phyloP scores from a whole-genome alignment of 2,888 invertebrate genomes.

The Leptothorax acervorum region DNA sequence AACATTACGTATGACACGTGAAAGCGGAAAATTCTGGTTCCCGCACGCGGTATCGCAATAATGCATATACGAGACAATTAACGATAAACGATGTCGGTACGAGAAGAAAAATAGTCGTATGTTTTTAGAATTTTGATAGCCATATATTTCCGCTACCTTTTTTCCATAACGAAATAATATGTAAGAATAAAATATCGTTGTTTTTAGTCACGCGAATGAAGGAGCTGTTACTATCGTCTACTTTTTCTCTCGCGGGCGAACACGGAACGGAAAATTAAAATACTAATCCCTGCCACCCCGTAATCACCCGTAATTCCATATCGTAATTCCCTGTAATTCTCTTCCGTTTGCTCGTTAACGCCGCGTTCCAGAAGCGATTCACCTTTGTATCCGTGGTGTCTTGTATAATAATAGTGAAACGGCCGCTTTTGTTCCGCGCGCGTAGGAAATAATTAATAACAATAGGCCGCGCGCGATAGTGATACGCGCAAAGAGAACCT shows the following conservation, averaged over 20 bases:
- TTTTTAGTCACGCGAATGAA: neutral
- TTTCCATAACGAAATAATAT: neutral
- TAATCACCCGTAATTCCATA: neutral
- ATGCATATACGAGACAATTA: neutral
- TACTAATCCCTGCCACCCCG: neutral
- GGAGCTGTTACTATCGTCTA: neutral
- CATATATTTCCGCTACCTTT: neutral
- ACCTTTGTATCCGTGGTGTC: neutral
- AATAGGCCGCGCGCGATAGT: neutral
- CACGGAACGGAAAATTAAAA: slow-evolving; percentile 2
- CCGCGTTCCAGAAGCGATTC: neutral
- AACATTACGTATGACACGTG: slow-evolving; percentile 40
- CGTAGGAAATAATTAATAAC: slow-evolving; percentile 47
- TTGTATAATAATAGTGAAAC: slow-evolving; percentile 26
- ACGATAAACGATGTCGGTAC: neutral
- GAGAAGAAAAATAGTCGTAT: neutral
- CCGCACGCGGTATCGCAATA: neutral
- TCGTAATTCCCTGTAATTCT: slow-evolving; percentile 3
- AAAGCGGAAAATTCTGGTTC: slow-evolving; percentile 56
- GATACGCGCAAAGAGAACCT: slow-evolving; percentile 18
- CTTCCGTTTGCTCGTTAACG: slow-evolving; percentile 43
- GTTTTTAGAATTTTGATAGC: neutral
- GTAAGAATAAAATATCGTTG: neutral
- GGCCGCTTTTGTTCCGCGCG: slow-evolving; percentile 19
- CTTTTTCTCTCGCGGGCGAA: neutral